Percentiles rank a stretch among this genome's conserved stretches.
phyloP scores from a whole-genome alignment of 2,797 vertebrate genomes.

The Delichon dasypus region DNA sequence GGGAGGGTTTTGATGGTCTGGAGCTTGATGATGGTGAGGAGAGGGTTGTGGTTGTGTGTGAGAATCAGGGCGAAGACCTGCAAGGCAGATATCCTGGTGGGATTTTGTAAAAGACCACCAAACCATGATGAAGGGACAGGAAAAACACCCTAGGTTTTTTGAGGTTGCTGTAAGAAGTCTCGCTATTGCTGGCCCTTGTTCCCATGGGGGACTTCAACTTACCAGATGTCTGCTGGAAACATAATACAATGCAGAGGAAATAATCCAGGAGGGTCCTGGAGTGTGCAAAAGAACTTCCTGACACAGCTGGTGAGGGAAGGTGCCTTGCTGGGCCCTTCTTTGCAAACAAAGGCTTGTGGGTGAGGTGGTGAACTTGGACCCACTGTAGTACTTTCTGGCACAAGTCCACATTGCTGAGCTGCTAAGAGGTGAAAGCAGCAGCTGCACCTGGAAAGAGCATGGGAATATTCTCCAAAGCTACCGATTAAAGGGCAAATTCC shows the following conservation, averaged over 20 bases:
- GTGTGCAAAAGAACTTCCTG: background rate
- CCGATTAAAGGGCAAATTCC: background rate
- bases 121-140: background rate
- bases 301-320: background rate
- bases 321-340: background rate
- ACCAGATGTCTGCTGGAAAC: background rate
- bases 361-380: background rate
- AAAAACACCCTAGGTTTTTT: background rate
- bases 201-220: too few species aligned
- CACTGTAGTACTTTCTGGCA: background rate
- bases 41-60: background rate
- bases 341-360: background rate
- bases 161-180: background rate
- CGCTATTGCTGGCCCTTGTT: accelerated
- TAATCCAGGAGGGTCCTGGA: background rate
- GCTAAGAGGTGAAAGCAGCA: background rate
- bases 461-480: background rate
- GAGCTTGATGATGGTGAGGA: background rate
- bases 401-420: background rate
- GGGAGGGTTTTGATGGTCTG: background rate
- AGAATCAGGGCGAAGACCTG: background rate
- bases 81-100: background rate
- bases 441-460: background rate
- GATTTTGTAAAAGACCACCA: background rate
- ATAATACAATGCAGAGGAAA: background rate